These are phyloP conservation scores for Dryoscopus gambensis DNA, from an alignment of 2,113 vertebrate species.

Conservation along the genomic window DNA sequence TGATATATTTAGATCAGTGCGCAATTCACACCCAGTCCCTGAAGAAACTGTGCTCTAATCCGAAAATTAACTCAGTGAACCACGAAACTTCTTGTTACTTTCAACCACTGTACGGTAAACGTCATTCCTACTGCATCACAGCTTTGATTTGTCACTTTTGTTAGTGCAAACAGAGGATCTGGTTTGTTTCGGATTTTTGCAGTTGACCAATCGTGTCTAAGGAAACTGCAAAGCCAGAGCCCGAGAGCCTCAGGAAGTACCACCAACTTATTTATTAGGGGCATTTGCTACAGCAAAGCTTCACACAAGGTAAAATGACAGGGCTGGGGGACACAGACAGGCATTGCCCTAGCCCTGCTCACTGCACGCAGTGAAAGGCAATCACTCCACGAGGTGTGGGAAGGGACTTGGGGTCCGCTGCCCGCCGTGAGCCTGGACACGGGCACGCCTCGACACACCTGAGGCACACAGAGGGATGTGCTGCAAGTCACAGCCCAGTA, in stretches of 20 bases:
- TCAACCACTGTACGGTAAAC: neutral
- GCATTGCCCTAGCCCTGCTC: neutral
- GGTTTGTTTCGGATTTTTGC: neutral
- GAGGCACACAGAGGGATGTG: rapidly evolving
- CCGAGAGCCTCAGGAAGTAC: neutral
- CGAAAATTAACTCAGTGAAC: neutral
- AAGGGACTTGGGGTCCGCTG: neutral
- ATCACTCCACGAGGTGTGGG: rapidly evolving
- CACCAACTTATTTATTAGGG: neutral
- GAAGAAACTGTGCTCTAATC: neutral
- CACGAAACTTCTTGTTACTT: constrained; percentile 43
- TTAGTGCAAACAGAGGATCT: neutral
- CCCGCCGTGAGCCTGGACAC: neutral
- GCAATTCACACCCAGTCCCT: neutral
- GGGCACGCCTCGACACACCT: neutral
- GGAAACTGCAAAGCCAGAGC: neutral
- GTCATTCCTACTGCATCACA: neutral
- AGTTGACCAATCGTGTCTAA: neutral
- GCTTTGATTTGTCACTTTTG: neutral
- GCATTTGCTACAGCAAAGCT: neutral
- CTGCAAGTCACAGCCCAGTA: neutral
- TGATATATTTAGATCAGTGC: constrained; percentile 9
- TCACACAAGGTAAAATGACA: neutral
- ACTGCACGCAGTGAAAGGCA: neutral
- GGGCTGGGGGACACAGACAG: neutral